A percentile compares a stretch with the other conserved stretches of the same genome.
These are phyloP conservation scores for Paralvinella palmiformis DNA, from an alignment of 1,140 invertebrate genomes.

Conservation along the genomic window DNA sequence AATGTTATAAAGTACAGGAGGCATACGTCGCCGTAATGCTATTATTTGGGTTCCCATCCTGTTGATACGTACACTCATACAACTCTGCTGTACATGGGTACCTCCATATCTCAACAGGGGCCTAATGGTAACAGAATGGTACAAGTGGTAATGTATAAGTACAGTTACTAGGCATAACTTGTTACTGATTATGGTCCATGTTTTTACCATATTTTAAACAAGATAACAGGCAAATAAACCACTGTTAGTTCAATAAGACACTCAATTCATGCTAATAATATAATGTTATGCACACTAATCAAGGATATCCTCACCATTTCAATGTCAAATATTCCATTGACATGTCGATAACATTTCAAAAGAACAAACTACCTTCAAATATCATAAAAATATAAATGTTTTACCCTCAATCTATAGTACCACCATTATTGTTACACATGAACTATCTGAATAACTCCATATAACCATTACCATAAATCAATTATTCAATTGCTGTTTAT, in stretches of 20 bases:
- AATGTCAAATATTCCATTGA: no score
- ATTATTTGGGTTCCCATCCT: constrained; percentile 69
- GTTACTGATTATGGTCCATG: no score
- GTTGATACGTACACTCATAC: constrained; percentile 86
- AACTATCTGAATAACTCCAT: not conserved
- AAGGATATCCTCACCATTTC: no score
- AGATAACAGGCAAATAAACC: no score
- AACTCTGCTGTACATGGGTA: constrained; percentile 65
- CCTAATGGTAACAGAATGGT: constrained; percentile 48
- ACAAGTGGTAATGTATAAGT: not conserved
- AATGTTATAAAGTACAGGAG: constrained; percentile 73
- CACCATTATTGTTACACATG: not conserved
- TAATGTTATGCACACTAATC: no score
- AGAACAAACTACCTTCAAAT: not conserved
- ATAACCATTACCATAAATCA: not conserved
- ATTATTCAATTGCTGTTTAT: not conserved
- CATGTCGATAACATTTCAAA: not conserved
- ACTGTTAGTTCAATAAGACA: no score
- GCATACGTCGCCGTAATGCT: constrained; percentile 73
- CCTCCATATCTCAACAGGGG: constrained; percentile 64
- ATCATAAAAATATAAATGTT: not conserved
- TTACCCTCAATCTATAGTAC: not conserved
- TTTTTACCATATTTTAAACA: no score
- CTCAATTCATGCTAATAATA: no score
- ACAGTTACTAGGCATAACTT: no score